Conservation (phyloP, 2,113 vertebrate species). For the Mobula birostris region DNA sequence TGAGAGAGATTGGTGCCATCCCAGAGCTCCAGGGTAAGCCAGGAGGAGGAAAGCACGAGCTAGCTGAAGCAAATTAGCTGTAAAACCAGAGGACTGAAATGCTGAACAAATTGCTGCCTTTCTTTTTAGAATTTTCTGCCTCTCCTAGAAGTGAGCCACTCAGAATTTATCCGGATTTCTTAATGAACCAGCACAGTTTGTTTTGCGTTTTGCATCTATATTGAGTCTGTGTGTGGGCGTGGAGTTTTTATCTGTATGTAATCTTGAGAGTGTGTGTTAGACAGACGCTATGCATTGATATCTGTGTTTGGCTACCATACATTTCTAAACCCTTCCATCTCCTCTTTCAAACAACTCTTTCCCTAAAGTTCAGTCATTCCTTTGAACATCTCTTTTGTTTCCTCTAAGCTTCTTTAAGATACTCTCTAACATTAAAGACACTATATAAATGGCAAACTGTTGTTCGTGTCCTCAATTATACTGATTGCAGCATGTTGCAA, state of each 20-base stretch:
- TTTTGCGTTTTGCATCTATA: neutral
- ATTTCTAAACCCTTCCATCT: too few relatives aligned
- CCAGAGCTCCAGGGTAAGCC: too few relatives aligned
- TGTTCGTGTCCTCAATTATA: neutral
- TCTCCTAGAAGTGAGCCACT: neutral
- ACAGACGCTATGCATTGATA: neutral
- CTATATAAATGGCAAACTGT: neutral
- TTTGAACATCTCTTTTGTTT: neutral
- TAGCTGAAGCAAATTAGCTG: too few relatives aligned
- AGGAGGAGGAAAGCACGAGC: too few relatives aligned
- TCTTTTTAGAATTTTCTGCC: neutral
- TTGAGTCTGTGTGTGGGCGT: neutral
- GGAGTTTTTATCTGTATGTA: too few relatives aligned
- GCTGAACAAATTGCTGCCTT: neutral
- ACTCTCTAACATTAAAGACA: neutral
- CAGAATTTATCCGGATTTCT: neutral
- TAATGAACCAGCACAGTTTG: neutral
- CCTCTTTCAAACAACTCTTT: too few relatives aligned
- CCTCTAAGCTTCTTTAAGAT: neutral
- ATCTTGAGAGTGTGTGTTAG: neutral
- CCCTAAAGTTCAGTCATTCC: too few relatives aligned
- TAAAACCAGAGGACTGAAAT: neutral
- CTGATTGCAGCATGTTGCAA: neutral
- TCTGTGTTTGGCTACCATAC: neutral
- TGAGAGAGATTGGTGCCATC: neutral